Percentiles rank a stretch among this genome's conserved stretches.
Conservation (phyloP, 2,888 invertebrate species). For the Crematogaster levior region DNA sequence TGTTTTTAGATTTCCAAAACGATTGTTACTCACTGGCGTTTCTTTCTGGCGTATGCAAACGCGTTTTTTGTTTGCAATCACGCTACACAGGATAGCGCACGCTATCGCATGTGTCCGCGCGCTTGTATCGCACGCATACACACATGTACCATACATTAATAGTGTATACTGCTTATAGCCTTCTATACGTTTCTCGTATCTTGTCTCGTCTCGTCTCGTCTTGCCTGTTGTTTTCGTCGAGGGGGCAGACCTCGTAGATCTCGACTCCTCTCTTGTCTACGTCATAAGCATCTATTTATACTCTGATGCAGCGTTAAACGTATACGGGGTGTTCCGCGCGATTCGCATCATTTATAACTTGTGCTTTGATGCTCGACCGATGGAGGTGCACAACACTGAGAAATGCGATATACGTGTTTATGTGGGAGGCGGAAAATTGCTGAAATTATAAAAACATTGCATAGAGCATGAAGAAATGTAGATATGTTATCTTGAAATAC, state of each 20-base stretch:
- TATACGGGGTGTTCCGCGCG: constrained; percentile 47
- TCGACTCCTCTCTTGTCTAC: constrained; percentile 49
- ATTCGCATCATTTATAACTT: constrained; percentile 9
- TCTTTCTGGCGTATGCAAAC: not conserved
- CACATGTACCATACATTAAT: not conserved
- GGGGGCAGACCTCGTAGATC: constrained; percentile 60
- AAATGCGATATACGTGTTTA: not conserved
- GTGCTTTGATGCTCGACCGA: not conserved
- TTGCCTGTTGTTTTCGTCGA: constrained; percentile 61
- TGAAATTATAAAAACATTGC: not conserved
- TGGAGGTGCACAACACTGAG: not conserved
- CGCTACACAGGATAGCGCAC: not conserved
- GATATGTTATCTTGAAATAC: too few relatives aligned
- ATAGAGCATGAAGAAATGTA: not conserved
- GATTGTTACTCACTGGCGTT: constrained; percentile 1
- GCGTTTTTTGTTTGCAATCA: constrained; percentile 9
- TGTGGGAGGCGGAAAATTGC: not conserved
- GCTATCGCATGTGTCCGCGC: not conserved
- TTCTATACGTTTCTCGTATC: constrained; percentile 15
- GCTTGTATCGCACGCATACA: not conserved
- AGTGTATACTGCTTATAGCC: not conserved
- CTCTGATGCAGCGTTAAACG: constrained; percentile 27
- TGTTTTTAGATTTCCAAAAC: constrained; percentile 25
- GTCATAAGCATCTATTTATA: constrained; percentile 65
- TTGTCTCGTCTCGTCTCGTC: constrained; percentile 34